These are phyloP conservation scores for Phodopus roborovskii DNA, from an alignment of 2,113 vertebrate genomes.

Conservation along the genomic window DNA sequence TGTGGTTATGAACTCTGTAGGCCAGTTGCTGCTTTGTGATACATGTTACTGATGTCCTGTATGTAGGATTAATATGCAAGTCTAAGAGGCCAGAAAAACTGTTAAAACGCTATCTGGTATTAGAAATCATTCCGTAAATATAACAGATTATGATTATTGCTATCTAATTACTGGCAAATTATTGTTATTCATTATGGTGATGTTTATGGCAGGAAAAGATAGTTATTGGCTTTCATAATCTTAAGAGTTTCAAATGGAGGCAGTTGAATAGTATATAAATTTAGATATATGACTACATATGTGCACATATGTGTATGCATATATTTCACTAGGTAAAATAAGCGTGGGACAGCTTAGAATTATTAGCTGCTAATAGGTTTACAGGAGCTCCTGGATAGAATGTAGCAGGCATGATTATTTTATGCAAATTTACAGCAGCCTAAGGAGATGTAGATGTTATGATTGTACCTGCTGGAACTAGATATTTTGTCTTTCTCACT, in stretches of 20 bases:
- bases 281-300: no score
- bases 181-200: background rate
- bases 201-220: slow-evolving; percentile 30
- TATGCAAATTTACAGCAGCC: background rate
- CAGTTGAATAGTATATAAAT: background rate
- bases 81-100: background rate
- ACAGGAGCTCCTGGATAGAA: background rate
- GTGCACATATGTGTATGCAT: background rate
- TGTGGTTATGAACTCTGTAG: background rate
- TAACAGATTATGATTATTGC: background rate
- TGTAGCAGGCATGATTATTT: background rate
- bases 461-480: background rate
- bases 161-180: background rate
- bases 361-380: background rate
- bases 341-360: background rate
- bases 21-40: background rate
- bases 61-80: background rate
- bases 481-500: background rate
- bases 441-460: background rate
- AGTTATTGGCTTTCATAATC: slow-evolving; percentile 20
- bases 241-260: background rate
- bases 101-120: background rate
- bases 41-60: background rate
- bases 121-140: background rate
- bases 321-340: background rate